phyloP scores from a whole-genome alignment of 1,140 invertebrate genomes.

The Pissodes strobi region DNA sequence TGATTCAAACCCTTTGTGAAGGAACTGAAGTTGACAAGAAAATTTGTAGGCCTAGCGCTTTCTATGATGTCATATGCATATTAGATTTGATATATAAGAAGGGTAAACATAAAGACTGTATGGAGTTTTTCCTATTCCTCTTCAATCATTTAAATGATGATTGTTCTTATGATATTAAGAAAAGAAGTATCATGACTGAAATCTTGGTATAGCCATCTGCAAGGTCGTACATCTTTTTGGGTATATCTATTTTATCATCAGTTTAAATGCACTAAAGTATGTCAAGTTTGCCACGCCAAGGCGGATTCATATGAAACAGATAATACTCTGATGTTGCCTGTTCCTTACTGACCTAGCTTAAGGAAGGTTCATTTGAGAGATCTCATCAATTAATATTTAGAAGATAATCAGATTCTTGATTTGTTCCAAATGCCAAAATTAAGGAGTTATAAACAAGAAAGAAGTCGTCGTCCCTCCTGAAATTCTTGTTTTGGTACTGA shows the following conservation, averaged over 20 bases:
- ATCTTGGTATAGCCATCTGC: conserved; percentile 44
- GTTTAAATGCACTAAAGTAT: conserved; percentile 40
- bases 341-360: conserved; percentile 36
- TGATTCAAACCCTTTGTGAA: conserved; percentile 39
- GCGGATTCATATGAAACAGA: conserved; percentile 46
- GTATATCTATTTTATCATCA: conserved; percentile 48
- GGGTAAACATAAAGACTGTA: conserved; percentile 47
- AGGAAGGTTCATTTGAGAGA: conserved; percentile 30
- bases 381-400: conserved; percentile 40
- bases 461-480: conserved; percentile 40
- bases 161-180: conserved; percentile 37
- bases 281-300: conserved; percentile 38
- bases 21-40: conserved; percentile 29
- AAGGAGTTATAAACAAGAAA: conserved; percentile 38
- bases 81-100: conserved; percentile 40
- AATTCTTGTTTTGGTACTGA: conserved; percentile 45
- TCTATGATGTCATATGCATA: conserved; percentile 40
- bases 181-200: conserved; percentile 37
- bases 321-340: conserved; percentile 46
- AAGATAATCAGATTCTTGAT: conserved; percentile 43
- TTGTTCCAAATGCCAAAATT: conserved; percentile 46
- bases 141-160: conserved; percentile 44
- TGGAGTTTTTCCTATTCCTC: conserved; percentile 49
- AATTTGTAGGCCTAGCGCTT: conserved; percentile 31
- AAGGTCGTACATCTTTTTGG: conserved; percentile 43